Base-by-base conservation (phyloP, 2,797 vertebrate genomes). In the Spinus pinus region DNA sequence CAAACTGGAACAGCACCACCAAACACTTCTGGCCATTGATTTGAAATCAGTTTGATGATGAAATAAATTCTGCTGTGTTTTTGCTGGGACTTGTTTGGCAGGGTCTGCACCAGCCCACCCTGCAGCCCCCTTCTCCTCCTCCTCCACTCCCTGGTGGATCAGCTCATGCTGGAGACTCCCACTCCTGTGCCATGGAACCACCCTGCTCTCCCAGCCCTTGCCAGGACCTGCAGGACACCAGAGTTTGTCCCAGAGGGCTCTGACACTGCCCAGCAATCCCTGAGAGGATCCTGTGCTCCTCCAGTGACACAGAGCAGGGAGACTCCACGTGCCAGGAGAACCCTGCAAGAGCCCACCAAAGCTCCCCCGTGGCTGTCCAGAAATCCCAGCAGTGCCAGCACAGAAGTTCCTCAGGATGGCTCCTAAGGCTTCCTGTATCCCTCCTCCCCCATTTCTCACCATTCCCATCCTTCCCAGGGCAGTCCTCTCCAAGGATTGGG, bases 121-220 rank as follows among this genome's bases (percentile, higher is more conserved):
- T 41, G 57, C 58, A 81, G 74, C 57, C 44, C 67, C 31, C 56
- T 54, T 28, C 51, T 71, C 41, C 58, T 62, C 2, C 5, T 17
- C 39, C 44, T 78, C 7, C 28, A 46, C 39, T 44, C 51, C 50
- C 56, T 10, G 67, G 57, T 0, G 3, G 35, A 20, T 0, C 53
- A 35, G 35, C 1, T 22, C 24, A 2, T 4, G 14, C 44, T 66
- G 41, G 62, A 73, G 60, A 64, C 61, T 74, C 60, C 16, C 31
- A 35, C 4, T 51, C 30, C 61, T 10, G 4, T 3, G 20, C 27
- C 35, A 35, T 0, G 11, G 22, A 53, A 35, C 51, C 4, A 1
- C 41, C 18, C 41, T 42, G 41, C 41, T 42, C 41, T 41, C 16
- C 41, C 2, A 28, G 22, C 31, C 31, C n/a, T 11, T n/a, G 35